phyloP scores from a whole-genome alignment of 2,113 vertebrate genomes.

The Etheostoma spectabile region DNA sequence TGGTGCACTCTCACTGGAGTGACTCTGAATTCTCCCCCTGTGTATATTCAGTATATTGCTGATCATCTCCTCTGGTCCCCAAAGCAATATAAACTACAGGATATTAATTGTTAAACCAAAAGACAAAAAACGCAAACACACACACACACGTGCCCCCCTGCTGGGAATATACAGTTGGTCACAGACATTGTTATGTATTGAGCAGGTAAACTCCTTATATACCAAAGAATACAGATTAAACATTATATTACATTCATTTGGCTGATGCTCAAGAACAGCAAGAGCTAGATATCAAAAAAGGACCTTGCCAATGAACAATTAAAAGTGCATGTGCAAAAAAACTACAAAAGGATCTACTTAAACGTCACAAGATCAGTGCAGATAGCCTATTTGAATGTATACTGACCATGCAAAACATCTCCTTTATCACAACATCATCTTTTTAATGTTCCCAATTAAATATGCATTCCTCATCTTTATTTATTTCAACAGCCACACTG shows the following conservation, averaged over 20 bases:
- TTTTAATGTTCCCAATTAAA: conserved; percentile 6
- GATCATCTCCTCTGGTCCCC: conserved; percentile 18
- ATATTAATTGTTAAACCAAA: conserved; percentile 45
- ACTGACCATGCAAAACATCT: conserved; percentile 7
- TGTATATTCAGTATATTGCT: conserved; percentile 17
- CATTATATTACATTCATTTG: neutral
- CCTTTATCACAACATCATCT: conserved; percentile 4
- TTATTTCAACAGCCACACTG: neutral
- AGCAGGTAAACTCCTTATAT: neutral
- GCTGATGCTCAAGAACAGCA: neutral
- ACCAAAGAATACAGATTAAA: neutral
- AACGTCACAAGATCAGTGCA: neutral
- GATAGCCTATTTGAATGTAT: neutral
- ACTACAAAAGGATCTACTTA: neutral
- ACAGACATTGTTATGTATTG: neutral
- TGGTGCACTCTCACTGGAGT: neutral
- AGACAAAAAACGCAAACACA: conserved; percentile 29
- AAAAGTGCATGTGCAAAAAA: neutral
- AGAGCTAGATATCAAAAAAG: neutral
- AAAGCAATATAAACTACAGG: conserved; percentile 28
- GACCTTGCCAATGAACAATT: neutral
- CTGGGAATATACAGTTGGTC: neutral
- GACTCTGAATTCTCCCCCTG: conserved; percentile 3
- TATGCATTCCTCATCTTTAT: conserved; percentile 10
- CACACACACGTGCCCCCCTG: neutral